Evolutionary conservation across 2,113 vertebrate genomes (phyloP).

Genomic region (Macaca nemestrina): DNA sequence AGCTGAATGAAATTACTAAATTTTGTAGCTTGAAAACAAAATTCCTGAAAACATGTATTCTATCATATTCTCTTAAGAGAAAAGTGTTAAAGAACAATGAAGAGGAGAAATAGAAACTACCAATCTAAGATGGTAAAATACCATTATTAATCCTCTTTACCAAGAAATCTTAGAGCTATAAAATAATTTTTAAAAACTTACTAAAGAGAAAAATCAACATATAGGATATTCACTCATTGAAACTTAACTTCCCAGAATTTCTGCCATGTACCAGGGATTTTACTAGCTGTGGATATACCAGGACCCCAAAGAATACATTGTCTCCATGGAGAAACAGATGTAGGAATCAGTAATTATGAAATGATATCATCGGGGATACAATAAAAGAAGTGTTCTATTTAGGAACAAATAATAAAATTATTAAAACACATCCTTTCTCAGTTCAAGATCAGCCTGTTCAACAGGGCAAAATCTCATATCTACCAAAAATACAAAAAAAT

Average conservation of each 20-base stretch:
- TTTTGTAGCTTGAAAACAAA: conserved; percentile 38
- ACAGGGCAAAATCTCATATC: too few species aligned
- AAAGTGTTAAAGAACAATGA: background rate
- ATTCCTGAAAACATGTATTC: background rate
- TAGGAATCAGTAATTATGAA: background rate
- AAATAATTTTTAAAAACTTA: background rate
- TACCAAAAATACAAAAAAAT: too few species aligned
- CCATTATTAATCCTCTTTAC: background rate
- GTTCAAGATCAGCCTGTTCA: too few species aligned
- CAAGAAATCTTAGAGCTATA: background rate
- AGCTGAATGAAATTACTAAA: background rate
- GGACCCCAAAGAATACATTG: background rate
- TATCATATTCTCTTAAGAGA: background rate
- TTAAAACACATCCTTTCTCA: conserved; percentile 5
- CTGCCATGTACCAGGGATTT: background rate
- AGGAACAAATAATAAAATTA: conserved; percentile 39
- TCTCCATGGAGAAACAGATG: background rate
- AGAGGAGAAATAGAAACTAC: background rate
- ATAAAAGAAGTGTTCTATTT: background rate
- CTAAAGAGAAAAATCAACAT: conserved; percentile 10
- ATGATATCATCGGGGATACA: background rate
- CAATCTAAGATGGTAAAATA: background rate
- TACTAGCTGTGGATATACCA: background rate
- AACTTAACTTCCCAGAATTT: background rate
- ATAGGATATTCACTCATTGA: background rate